Percentiles rank a stretch among this genome's conserved stretches.
phyloP scores from a whole-genome alignment of 1,140 invertebrate species.

The Bombus impatiens region DNA sequence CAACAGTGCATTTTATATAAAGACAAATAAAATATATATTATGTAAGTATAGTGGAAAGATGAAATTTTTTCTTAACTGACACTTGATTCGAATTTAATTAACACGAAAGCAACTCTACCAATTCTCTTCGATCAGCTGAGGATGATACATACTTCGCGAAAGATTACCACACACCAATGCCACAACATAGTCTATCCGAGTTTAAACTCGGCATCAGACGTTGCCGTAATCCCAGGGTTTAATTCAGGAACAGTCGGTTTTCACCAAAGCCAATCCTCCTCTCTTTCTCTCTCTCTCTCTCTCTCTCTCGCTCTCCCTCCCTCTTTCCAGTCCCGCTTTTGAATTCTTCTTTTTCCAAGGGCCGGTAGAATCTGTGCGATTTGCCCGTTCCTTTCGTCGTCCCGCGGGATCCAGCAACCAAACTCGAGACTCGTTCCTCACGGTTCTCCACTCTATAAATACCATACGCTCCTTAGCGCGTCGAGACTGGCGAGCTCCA shows the following conservation, averaged over 20 bases:
- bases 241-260: constrained; percentile 42
- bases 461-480: constrained; percentile 69
- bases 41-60: no score
- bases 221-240: constrained; percentile 40
- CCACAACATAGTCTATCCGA: constrained; percentile 1
- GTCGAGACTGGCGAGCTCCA: constrained; percentile 36
- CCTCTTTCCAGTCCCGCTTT: not conserved
- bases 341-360: constrained; percentile 31
- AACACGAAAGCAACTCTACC: no score
- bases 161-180: constrained; percentile 21
- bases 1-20: no score
- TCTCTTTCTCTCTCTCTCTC: not conserved
- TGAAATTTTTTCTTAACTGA: no score
- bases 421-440: constrained; percentile 48
- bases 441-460: constrained; percentile 72
- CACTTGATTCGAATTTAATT: no score
- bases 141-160: not conserved
- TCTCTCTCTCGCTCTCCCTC: not conserved
- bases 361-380: constrained; percentile 71
- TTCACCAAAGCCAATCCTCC: not conserved
- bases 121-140: not conserved
- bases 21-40: no score
- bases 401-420: constrained; percentile 40
- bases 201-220: constrained; percentile 26
- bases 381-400: constrained; percentile 62